Base-by-base conservation (phyloP, 2,888 invertebrate genomes). In the Oscheius sp. region DNA sequence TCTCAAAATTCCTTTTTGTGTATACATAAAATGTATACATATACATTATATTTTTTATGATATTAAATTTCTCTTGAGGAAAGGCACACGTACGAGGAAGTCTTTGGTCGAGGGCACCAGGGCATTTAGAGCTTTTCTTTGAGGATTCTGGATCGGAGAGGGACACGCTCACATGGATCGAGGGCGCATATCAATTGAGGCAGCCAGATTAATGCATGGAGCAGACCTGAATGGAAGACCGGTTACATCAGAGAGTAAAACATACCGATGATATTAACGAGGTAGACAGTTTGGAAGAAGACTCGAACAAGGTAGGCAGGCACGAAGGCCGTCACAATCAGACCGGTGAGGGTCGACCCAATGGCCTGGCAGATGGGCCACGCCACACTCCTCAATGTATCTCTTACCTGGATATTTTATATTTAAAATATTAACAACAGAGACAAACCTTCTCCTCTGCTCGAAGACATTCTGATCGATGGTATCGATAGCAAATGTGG, bases 221-320 rank as follows among this genome's bases (percentile, higher is more conserved):
- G 43, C 6, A 87, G 78, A 52, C 86, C 86, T 78, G 72, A n/a
- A 76, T 9, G 13, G 13, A n/a, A 5, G 21, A 41, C 5, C 2
- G 16, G 18, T 23, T 16, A 35, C 3, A 46, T 6, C 12, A 63
- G 29, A 41, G 23, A 23, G 73, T 49, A 3, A 9, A 35, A 35
- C 35, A 9, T 43, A 79, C 83, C 83, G 75, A 87, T 85, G 46
- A 88, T 78, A 59, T 80, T 84, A 49, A 87, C 87, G 66, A 87
- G 81, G 43, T 87, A 87, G 46, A 87, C 87, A 18, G 87, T 87
- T 79, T 87, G 87, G 76, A 87, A 88, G 78, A 87, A 87, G 12
- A 87, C 87, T 56, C 87, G 79, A 18, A 87, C 85, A n/a, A 87
- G 78, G 61, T 87, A 87, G 16, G 87, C 87, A 25, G 88, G 88